Conservation (phyloP, 1,140 invertebrate species). For the Papilio machaon region DNA sequence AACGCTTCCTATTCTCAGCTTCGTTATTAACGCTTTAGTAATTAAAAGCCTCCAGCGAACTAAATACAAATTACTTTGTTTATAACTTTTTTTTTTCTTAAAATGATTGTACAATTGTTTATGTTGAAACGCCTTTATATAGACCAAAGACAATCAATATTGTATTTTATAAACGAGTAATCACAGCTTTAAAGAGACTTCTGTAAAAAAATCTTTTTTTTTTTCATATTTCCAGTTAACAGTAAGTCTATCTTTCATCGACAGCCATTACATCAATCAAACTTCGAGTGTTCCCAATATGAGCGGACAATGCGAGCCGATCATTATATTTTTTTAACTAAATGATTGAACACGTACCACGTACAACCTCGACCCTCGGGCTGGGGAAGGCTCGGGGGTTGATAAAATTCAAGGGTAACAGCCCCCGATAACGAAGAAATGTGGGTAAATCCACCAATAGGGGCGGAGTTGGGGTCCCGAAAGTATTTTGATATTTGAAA, state of each 20-base stretch:
- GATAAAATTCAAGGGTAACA: slow-evolving; percentile 29
- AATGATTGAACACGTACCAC: slow-evolving; percentile 29
- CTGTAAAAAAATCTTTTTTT: neutral
- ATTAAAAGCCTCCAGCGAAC: neutral
- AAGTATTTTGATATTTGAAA: slow-evolving; percentile 17
- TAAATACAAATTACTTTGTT: slow-evolving; percentile 12
- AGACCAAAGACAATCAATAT: no score
- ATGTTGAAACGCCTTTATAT: no score
- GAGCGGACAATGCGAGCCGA: neutral
- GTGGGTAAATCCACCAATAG: neutral
- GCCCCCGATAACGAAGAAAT: slow-evolving; percentile 13
- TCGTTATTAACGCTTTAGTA: neutral
- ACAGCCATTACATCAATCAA: neutral
- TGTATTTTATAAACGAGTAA: no score
- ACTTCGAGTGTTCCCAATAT: neutral
- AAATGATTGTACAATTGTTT: no score
- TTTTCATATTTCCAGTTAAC: neutral
- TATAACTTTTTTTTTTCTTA: neutral
- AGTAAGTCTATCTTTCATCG: neutral
- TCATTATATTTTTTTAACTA: slow-evolving; percentile 26
- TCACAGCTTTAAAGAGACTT: neutral
- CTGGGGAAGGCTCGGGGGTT: neutral
- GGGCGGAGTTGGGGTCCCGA: slow-evolving; percentile 4
- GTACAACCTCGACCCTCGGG: neutral
- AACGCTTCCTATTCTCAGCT: slow-evolving; percentile 9